Evolutionary conservation across 2,797 vertebrate genomes (phyloP), one percentile per base, ranked within the genome.

Genomic region (Pelobates cultripes): DNA sequence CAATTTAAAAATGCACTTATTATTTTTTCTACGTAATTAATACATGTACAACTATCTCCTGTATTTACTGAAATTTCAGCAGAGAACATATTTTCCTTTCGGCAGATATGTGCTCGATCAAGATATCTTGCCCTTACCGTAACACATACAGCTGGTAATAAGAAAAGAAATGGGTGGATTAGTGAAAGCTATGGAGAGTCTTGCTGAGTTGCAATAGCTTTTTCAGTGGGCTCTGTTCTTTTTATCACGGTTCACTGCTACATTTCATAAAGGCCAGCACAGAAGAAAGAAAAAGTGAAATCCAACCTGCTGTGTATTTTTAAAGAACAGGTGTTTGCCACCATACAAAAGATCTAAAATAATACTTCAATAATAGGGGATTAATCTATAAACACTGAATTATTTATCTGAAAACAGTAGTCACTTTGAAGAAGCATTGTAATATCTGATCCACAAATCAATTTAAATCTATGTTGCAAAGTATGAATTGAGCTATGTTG

Each of bases 321-420:
- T 61, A 61, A 70, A 43, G 64, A 69, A 67, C 43, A 68, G 64
- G 57, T 53, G 43, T 70, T 76, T 45, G 66, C 40, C 44, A 69
- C 17, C 64, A 77, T 72, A 77, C 57, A 55, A 45, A 45, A n/a
- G 51, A 40, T 77, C 43, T 77, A 77, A 53, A 77, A 72, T 81
- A 47, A 78, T 75, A 78, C 60, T 70, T n/a, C 41, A 69, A 45
- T 61, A 78, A 83, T 74, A 28, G 66, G 44, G 64, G 14, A 40
- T 28, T 51, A 79, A 83, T 78, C 81, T 79, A 79, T 78, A 75
- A 74, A 14, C 7, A 40, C 7, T 83, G 76, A 75, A 83, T 83
- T 70, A 83, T 83, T 79, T 75, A 83, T 79, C 43, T 75, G 15
- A 63, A 70, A 45, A 7, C 70, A 77, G 70, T 57, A 73, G 60